Base-by-base conservation (phyloP, 2,888 invertebrate species). In the Ceramica pisi region DNA sequence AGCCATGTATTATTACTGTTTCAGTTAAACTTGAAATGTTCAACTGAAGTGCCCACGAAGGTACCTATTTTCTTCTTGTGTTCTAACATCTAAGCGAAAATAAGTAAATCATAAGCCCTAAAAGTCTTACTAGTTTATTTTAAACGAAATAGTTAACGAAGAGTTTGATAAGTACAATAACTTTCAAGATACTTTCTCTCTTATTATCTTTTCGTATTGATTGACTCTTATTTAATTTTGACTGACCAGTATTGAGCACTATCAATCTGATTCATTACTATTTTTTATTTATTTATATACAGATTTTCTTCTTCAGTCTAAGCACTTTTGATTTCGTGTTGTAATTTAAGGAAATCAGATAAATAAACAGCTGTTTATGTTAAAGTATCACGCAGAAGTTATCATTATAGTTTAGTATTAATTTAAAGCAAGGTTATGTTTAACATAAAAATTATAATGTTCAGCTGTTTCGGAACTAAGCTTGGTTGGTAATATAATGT, bases 341-440 rank as follows among this genome's bases (percentile, higher is more conserved):
- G 31, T 38, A n/a, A 23, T 62, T 74, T 48, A 41, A 63, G 64
- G 55, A 67, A 71, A 63, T 65, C 48, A 44, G 70, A 81, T 81
- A 71, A 55, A 67, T 73, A 64, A 67, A 77, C 59, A 67, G 50
- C 51, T 41, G 66, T 62, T 81, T 48, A 82, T 65, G 51, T 67
- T 61, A 14, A 41, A 23, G 8, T 50, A 63, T 57, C 72, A 83
- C 83, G 78, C 67, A 44, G 68, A 63, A 68, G 60, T 57, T 57
- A 35, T 26, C 44, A 23, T 73, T 21, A 8, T 2, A 56, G 41
- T 53, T 48, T 53, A 46, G 46, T 72, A 41, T 53, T 80, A 63
- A 59, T 53, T 78, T 44, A 59, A 48, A 64, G 50, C 64, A 80
- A 73, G 75, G 75, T 63, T 41, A 59, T 41, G 21, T 71, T 51